Evolutionary conservation across 2,113 vertebrate genomes (phyloP), one percentile per base, ranked within the genome.

Genomic region (Python bivittatus): DNA sequence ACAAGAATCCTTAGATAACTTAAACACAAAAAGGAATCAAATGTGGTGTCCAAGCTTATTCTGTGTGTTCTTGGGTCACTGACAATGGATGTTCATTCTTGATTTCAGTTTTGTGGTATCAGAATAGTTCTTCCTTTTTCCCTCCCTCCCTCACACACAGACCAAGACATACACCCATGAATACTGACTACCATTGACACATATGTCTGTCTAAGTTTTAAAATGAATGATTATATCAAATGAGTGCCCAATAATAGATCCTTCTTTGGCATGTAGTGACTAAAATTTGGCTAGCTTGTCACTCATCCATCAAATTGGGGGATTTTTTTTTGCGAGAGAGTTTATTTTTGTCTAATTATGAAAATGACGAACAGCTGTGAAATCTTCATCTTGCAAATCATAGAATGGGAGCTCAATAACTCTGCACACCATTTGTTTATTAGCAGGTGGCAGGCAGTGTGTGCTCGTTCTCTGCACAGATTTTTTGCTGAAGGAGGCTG

Each of bases 291-390:
- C 89, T 91, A 83, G 56, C 89, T 93, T 92, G 61, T 4, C 93
- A 91, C 93, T 92, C 0, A 0, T 79, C 89, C 86, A 15, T 94
- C 0, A 72, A 38, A 33, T 56, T 2, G 42, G 27, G 95, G 48
- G 17, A 94, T 83, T 29, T 93, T 93, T 93, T 88, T 72, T 48
- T 84, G 92, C 87, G 79, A n/a, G 23, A 56, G 90, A 87, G 58
- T 64, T 95, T 95, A 86, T 96, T 88, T 38, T 95, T 96, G 95
- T 91, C 92, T 89, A 60, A 88, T 93, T 91, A 95, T 0, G 0
- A 95, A 97, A 96, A 95, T 7, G 92, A 96, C 95, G 95, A 97
- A 95, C 96, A 97, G 96, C 97, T 97, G 96, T 93, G 97, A 96
- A 90, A 91, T 94, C 94, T 95, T 95, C 93, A 86, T 96, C 97